Evolutionary conservation across 2,797 vertebrate species (phyloP).

Genomic region (Spinus pinus): DNA sequence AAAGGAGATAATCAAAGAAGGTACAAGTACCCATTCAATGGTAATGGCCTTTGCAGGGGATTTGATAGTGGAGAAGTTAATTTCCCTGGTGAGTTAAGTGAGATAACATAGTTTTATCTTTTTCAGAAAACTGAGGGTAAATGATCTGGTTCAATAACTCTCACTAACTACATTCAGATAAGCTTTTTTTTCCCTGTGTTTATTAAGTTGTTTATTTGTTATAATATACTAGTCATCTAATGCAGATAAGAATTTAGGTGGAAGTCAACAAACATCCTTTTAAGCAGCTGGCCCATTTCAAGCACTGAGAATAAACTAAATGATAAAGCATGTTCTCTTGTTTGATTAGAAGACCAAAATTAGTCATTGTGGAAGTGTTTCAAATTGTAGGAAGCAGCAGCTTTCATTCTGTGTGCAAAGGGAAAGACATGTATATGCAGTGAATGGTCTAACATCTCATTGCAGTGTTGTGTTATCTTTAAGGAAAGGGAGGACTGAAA

Average conservation of each 20-base stretch:
- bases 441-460: neutral
- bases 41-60: conserved; percentile 79
- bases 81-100: conserved; percentile 94
- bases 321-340: conserved; percentile 58
- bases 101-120: conserved; percentile 92
- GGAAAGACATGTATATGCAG: neutral
- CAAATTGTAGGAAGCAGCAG: conserved; percentile 33
- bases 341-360: conserved; percentile 65
- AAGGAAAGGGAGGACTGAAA: conserved; percentile 3
- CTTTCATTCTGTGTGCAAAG: conserved; percentile 36
- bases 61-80: conserved; percentile 91
- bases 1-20: conserved; percentile 88
- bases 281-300: conserved; percentile 71
- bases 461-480: neutral
- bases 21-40: conserved; percentile 80
- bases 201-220: conserved; percentile 91
- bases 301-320: conserved; percentile 74
- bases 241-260: conserved; percentile 73
- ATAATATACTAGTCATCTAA: conserved; percentile 79
- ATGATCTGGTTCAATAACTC: conserved; percentile 86
- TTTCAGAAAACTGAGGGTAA: conserved; percentile 87
- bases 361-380: conserved; percentile 64
- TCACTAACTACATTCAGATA: conserved; percentile 84
- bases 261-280: conserved; percentile 69
- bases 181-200: conserved; percentile 80